Evolutionary conservation across 2,888 invertebrate genomes (phyloP).

Genomic region (Andrena dorsata): DNA sequence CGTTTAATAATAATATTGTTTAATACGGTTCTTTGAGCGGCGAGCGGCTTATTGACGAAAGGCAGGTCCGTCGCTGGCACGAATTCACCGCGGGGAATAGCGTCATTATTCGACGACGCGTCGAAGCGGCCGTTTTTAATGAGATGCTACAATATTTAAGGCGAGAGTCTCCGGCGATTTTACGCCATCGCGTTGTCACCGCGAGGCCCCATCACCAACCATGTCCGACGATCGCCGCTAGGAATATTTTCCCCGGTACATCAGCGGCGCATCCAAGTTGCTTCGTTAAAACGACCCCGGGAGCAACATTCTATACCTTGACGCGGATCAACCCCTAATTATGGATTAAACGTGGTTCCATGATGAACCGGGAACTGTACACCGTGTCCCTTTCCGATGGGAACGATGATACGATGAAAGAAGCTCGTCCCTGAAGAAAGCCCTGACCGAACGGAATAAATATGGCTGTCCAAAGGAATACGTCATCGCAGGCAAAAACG

Average conservation of each 20-base stretch:
- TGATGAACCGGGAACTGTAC: no score
- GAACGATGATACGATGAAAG: not conserved
- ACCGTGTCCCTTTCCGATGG: not conserved
- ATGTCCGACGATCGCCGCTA: constrained; percentile 20
- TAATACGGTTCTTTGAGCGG: constrained; percentile 45
- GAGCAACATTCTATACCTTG: no score
- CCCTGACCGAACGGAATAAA: not conserved
- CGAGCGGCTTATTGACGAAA: constrained; percentile 62
- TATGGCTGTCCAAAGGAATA: constrained; percentile 18
- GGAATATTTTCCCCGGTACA: not conserved
- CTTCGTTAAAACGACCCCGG: not conserved
- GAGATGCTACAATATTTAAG: constrained; percentile 80
- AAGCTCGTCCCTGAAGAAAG: not conserved
- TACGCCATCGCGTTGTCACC: constrained; percentile 46
- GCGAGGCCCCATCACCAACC: constrained; percentile 9
- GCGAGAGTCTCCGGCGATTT: constrained; percentile 59
- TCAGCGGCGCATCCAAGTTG: not conserved
- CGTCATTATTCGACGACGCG: constrained; percentile 67
- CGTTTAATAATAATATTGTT: constrained; percentile 52
- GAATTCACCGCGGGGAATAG: constrained; percentile 57
- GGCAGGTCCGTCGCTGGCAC: constrained; percentile 24
- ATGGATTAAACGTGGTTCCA: no score
- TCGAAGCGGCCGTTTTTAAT: constrained; percentile 74
- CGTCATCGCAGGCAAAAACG: constrained; percentile 40
- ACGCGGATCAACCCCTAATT: no score